These are phyloP conservation scores for Apodemia hepburni DNA, from an alignment of 2,888 invertebrate genomes.

Conservation along the genomic window DNA sequence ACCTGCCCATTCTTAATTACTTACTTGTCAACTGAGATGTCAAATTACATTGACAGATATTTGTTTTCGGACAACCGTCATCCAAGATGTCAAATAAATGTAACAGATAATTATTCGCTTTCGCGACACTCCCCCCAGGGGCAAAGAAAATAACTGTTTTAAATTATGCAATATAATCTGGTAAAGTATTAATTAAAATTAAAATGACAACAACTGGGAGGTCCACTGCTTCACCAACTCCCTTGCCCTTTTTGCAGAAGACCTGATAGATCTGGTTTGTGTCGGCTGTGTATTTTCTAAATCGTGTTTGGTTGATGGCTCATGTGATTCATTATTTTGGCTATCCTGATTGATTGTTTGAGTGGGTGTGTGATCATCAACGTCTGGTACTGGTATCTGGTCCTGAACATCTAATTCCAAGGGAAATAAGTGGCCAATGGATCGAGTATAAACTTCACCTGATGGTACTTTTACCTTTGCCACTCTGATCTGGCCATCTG, in stretches of 20 bases:
- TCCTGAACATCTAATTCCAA: slow-evolving; percentile 9
- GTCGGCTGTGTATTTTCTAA: neutral
- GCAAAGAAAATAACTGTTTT: neutral
- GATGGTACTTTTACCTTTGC: slow-evolving; percentile 23
- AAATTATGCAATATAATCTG: neutral
- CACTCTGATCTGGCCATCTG: slow-evolving; percentile 26
- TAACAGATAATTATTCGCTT: neutral
- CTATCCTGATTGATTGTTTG: neutral
- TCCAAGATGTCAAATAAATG: neutral
- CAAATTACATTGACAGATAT: neutral
- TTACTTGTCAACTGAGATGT: no score
- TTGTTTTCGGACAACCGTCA: neutral
- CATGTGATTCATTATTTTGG: neutral
- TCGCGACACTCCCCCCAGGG: neutral
- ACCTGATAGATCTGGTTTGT: neutral
- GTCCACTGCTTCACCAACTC: slow-evolving; percentile 17
- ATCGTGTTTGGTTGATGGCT: neutral
- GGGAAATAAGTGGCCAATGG: slow-evolving; percentile 12
- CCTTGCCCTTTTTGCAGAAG: slow-evolving; percentile 10
- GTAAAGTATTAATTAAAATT: neutral
- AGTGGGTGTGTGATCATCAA: neutral
- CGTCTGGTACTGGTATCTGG: neutral
- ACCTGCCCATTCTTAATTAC: no score
- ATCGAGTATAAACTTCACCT: slow-evolving; percentile 17
- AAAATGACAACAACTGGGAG: slow-evolving; percentile 7